A percentile compares a stretch with the other conserved stretches of the same genome.
phyloP scores from a whole-genome alignment of 2,888 invertebrate species.

The Apocheima hispidaria region DNA sequence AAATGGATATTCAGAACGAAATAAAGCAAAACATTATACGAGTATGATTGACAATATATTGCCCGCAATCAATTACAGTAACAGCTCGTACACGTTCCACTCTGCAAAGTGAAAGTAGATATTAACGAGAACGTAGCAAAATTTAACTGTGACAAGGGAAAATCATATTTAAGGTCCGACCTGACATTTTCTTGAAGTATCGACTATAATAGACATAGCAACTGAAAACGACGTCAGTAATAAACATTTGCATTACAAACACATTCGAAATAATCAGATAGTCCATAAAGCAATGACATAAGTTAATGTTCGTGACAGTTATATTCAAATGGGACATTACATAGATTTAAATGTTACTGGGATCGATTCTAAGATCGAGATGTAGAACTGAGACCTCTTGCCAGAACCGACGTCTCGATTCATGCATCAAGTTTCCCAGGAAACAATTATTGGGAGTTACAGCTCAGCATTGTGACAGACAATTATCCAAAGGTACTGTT shows the following conservation, averaged over 20 bases:
- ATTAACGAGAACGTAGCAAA: constrained; percentile 52
- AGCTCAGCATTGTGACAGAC: constrained; percentile 59
- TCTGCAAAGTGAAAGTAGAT: constrained; percentile 42
- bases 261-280: constrained; percentile 23
- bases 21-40: constrained; percentile 46
- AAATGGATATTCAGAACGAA: constrained; percentile 21
- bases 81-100: constrained; percentile 44
- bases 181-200: constrained; percentile 8
- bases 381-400: constrained; percentile 46
- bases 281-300: constrained; percentile 39
- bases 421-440: constrained; percentile 58
- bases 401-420: constrained; percentile 66
- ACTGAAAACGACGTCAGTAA: constrained; percentile 9
- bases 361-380: constrained; percentile 58
- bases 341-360: constrained; percentile 46
- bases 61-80: constrained; percentile 55
- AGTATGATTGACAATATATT: constrained; percentile 57
- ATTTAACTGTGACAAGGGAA: constrained; percentile 43
- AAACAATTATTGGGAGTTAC: constrained; percentile 63
- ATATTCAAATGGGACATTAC: constrained; percentile 49
- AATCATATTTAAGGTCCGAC: constrained; percentile 14
- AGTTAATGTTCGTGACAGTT: constrained; percentile 42
- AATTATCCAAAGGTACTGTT: constrained; percentile 59
- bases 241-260: constrained; percentile 17
- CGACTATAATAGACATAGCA: constrained; percentile 1